phyloP scores from a whole-genome alignment of 2,888 invertebrate species.

The Ganaspis brasiliensis region DNA sequence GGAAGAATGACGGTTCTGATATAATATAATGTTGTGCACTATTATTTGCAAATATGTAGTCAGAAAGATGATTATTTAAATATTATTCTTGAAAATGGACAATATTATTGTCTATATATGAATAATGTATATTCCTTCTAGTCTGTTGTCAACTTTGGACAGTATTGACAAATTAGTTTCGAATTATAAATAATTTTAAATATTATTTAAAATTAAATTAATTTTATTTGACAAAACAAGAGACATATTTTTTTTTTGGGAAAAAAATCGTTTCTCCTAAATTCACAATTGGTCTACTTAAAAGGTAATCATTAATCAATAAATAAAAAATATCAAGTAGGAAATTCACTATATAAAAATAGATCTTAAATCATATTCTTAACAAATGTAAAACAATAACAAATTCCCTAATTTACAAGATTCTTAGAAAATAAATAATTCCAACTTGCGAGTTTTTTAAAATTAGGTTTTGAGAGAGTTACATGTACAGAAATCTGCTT shows the following conservation, averaged over 20 bases:
- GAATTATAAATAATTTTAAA: constrained; percentile 38
- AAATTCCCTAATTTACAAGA: neutral
- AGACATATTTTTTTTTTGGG: constrained; percentile 18
- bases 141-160: constrained; percentile 34
- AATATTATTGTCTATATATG: constrained; percentile 70
- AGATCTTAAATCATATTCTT: constrained; percentile 15
- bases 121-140: constrained; percentile 50
- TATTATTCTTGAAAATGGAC: constrained; percentile 58
- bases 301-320: constrained; percentile 7
- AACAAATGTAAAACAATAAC: constrained; percentile 9
- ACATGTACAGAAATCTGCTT: neutral
- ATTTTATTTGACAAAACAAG: constrained; percentile 21
- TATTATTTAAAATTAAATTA: too few species aligned
- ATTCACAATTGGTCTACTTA: constrained; percentile 26
- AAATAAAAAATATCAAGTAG: constrained; percentile 5
- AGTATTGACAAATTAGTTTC: constrained; percentile 37
- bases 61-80: constrained; percentile 50
- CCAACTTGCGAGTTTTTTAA: too few species aligned
- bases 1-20: constrained; percentile 59
- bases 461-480: neutral
- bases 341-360: constrained; percentile 30
- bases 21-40: constrained; percentile 53
- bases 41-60: constrained; percentile 41
- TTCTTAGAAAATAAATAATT: neutral
- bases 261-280: neutral